A percentile compares a stretch with the other conserved stretches of the same genome.
These are phyloP conservation scores for Cacatua alba DNA, from an alignment of 2,113 vertebrate genomes.

Conservation along the genomic window DNA sequence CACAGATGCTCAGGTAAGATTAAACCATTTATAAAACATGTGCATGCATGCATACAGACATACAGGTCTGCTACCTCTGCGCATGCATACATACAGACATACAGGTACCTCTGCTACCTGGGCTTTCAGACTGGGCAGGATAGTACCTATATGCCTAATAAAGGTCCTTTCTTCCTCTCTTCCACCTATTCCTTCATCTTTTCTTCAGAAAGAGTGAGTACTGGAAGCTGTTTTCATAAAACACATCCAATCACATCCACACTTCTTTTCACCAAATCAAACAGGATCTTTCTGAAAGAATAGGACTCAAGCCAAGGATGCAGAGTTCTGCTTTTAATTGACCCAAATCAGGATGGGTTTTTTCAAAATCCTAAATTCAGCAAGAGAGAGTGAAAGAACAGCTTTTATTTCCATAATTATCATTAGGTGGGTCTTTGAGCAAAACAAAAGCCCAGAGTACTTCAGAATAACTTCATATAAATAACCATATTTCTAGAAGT, in stretches of 20 bases:
- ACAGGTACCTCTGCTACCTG: not conserved
- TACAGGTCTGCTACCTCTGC: not conserved
- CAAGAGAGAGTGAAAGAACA: not conserved
- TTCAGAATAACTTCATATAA: not conserved
- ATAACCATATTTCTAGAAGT: not conserved
- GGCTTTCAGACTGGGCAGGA: not conserved
- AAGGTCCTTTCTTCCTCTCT: not conserved
- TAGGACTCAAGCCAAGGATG: not conserved
- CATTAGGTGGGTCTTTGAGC: not conserved
- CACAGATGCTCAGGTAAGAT: conserved; percentile 41
- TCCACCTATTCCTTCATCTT: not conserved
- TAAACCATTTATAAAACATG: not conserved
- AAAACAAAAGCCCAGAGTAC: not conserved
- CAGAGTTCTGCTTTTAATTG: not conserved
- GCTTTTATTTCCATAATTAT: not conserved
- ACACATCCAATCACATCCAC: not conserved
- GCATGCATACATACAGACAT: not conserved
- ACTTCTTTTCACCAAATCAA: not conserved
- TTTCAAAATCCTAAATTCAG: not conserved
- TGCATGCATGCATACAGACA: not conserved
- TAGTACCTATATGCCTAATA: not conserved
- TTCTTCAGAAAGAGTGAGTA: not conserved
- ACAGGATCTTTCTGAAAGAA: not conserved
- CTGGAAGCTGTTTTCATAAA: not conserved
- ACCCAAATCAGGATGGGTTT: not conserved